Conservation (phyloP, 2,888 invertebrate genomes). For the Mechanitis mazaeus region DNA sequence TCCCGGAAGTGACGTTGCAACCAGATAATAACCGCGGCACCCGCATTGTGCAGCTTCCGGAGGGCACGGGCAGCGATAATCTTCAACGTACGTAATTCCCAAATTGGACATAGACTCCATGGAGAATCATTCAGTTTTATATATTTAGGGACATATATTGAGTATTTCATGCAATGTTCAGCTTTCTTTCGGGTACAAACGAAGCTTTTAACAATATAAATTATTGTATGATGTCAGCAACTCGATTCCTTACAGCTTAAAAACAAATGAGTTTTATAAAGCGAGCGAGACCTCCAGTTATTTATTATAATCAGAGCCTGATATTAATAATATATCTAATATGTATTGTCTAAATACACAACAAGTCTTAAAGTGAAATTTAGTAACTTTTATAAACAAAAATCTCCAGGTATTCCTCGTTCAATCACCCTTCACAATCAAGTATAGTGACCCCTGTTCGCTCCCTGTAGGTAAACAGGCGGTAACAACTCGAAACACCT, state of each 20-base stretch:
- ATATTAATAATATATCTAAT: too few species aligned
- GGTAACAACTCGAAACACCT: slow-evolving; percentile 53
- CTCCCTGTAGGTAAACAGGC: slow-evolving; percentile 49
- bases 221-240: too few species aligned
- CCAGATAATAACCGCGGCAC: slow-evolving; percentile 66
- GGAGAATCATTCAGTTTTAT: slow-evolving; percentile 34
- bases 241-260: too few species aligned
- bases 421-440: slow-evolving; percentile 54
- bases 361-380: neutral
- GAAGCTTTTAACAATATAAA: neutral
- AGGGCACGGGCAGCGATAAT: slow-evolving; percentile 60
- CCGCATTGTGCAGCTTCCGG: slow-evolving; percentile 65
- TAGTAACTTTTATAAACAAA: neutral
- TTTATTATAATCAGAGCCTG: too few species aligned
- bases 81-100: slow-evolving; percentile 68
- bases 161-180: neutral
- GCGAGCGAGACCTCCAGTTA: too few species aligned
- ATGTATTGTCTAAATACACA: too few species aligned
- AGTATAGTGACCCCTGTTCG: slow-evolving; percentile 60
- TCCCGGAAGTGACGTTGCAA: slow-evolving; percentile 70
- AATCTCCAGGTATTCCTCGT: slow-evolving; percentile 38
- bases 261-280: too few species aligned
- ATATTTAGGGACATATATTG: neutral
- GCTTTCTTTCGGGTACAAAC: too few species aligned
- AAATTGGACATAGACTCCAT: slow-evolving; percentile 46